Conservation (phyloP, 2,888 invertebrate genomes). For the Tridacna crocea region DNA sequence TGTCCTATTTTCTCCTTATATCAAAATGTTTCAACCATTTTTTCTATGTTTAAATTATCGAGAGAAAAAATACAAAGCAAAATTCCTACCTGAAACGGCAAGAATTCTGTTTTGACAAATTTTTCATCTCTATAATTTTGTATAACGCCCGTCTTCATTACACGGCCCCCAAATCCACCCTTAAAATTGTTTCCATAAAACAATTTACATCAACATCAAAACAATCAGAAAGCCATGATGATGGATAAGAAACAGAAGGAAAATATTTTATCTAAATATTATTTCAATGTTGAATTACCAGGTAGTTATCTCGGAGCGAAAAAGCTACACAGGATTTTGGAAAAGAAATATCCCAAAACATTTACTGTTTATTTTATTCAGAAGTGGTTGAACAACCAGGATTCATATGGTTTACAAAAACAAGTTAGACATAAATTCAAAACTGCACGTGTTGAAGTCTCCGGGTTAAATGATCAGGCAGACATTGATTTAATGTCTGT, state of each 20-base stretch:
- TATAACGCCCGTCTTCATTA: not conserved
- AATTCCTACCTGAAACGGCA: not conserved
- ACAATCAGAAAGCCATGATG: not conserved
- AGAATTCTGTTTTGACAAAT: not conserved
- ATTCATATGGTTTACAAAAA: conserved; percentile 39
- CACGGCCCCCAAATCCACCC: no score
- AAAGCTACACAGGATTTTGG: conserved; percentile 2
- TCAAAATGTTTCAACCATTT: not conserved
- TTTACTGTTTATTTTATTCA: conserved; percentile 34
- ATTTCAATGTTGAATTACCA: conserved; percentile 36
- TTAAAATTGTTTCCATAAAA: not conserved
- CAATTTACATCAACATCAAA: not conserved
- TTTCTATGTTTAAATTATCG: not conserved
- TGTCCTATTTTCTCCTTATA: not conserved
- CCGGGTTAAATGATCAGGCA: conserved; percentile 40
- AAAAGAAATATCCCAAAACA: conserved; percentile 36
- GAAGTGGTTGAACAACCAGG: conserved; percentile 49
- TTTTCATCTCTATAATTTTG: not conserved
- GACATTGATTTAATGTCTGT: conserved; percentile 48
- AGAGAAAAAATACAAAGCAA: not conserved
- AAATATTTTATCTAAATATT: conserved; percentile 33
- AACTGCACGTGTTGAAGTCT: conserved; percentile 38
- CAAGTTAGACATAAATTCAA: conserved; percentile 41
- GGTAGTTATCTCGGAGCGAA: conserved; percentile 32
- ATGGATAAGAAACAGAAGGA: conserved; percentile 43